phyloP scores from a whole-genome alignment of 1,140 invertebrate genomes.

The Plutomurus gul region DNA sequence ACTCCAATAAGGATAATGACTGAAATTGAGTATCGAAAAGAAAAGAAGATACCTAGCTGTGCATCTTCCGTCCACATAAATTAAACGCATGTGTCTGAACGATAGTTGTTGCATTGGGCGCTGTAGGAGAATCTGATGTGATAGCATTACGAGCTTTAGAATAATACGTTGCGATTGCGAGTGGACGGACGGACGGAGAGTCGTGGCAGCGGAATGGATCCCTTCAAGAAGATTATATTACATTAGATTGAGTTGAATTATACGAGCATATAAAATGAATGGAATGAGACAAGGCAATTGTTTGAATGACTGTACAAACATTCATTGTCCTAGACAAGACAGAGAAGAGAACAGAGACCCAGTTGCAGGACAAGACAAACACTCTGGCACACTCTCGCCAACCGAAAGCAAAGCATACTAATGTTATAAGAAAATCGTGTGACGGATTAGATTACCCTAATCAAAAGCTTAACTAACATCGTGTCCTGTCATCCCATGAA shows the following conservation, averaged over 20 bases:
- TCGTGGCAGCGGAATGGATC: background rate
- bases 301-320: constrained; percentile 11
- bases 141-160: too few species aligned
- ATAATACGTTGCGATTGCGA: too few species aligned
- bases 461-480: constrained; percentile 17
- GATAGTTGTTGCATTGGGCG: too few species aligned
- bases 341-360: background rate
- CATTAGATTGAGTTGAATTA: constrained; percentile 28
- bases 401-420: too few species aligned
- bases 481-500: background rate
- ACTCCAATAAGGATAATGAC: background rate
- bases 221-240: constrained; percentile 19
- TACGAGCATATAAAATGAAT: constrained; percentile 21
- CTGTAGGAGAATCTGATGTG: too few species aligned
- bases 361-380: background rate
- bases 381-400: too few species aligned
- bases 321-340: background rate
- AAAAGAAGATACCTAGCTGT: too few species aligned
- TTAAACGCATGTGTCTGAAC: too few species aligned
- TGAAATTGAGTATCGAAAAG: too few species aligned
- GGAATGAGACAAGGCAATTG: constrained; percentile 20
- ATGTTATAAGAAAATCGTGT: background rate
- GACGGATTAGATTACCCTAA: constrained; percentile 13
- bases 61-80: too few species aligned
- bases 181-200: too few species aligned